Evolutionary conservation across 1,140 invertebrate species (phyloP).

Genomic region (Drosophila triauraria): DNA sequence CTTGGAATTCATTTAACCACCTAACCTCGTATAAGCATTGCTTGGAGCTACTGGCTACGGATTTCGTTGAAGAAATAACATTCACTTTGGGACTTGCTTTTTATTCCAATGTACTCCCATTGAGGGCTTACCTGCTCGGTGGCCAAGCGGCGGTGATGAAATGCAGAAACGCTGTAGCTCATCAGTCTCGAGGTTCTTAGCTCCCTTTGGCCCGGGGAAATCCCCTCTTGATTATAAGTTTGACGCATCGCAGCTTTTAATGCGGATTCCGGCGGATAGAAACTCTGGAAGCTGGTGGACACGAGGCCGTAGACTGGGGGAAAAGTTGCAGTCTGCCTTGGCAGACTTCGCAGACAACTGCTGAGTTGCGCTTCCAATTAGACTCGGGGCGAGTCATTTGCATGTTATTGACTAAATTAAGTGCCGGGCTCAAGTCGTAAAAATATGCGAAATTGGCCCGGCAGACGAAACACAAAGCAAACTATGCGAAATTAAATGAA

Average conservation of each 20-base stretch:
- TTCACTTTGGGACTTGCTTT: too few species aligned
- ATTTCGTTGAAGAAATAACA: too few species aligned
- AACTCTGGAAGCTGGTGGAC: neutral
- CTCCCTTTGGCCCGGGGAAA: constrained; percentile 29
- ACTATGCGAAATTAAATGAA: constrained; percentile 59
- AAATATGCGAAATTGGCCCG: constrained; percentile 58
- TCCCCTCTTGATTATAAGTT: constrained; percentile 63
- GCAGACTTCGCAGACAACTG: constrained; percentile 30
- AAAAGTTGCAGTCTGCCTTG: constrained; percentile 46
- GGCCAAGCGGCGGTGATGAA: constrained; percentile 39
- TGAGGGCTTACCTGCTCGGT: constrained; percentile 12
- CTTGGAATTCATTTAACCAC: too few species aligned
- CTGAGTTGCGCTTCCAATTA: constrained; percentile 74
- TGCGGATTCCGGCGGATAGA: constrained; percentile 43
- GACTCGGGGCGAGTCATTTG: constrained; percentile 67
- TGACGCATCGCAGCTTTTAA: constrained; percentile 58
- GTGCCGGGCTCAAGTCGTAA: constrained; percentile 58
- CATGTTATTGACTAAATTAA: constrained; percentile 83
- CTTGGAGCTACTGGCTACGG: too few species aligned
- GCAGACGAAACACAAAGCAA: constrained; percentile 46
- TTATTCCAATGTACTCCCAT: constrained; percentile 20
- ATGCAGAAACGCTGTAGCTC: constrained; percentile 68
- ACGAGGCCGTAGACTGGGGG: neutral
- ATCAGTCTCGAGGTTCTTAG: constrained; percentile 52
- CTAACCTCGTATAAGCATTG: too few species aligned